These are phyloP conservation scores for Eremophila alpestris DNA, from an alignment of 2,797 vertebrate genomes.

Conservation along the genomic window DNA sequence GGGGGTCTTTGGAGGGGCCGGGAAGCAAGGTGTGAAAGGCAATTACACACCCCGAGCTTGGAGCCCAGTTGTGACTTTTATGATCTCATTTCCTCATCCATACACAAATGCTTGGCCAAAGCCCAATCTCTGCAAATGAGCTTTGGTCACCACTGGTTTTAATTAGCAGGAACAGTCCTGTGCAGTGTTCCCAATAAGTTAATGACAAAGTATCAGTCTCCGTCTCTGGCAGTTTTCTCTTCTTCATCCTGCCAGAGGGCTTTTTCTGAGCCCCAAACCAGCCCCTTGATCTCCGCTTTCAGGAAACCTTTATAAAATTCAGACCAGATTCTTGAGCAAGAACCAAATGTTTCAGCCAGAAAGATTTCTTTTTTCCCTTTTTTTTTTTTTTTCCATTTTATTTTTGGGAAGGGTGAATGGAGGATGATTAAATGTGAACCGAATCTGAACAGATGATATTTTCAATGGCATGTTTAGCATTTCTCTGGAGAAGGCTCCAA, in stretches of 20 bases:
- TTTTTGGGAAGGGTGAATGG: constrained; percentile 32
- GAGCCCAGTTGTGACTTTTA: constrained; percentile 44
- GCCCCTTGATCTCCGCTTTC: constrained; percentile 64
- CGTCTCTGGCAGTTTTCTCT: constrained; percentile 56
- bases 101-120: constrained; percentile 37
- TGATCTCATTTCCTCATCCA: constrained; percentile 71
- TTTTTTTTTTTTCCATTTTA: not conserved
- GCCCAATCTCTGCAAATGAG: constrained; percentile 49
- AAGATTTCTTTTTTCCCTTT: not conserved
- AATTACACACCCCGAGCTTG: constrained; percentile 16
- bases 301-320: constrained; percentile 70
- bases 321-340: constrained; percentile 65
- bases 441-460: constrained; percentile 41
- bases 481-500: not conserved
- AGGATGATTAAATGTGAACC: constrained; percentile 39
- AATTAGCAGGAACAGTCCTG: constrained; percentile 63
- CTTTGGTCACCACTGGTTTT: constrained; percentile 69
- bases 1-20: not conserved
- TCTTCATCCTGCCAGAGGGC: constrained; percentile 57
- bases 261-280: constrained; percentile 53
- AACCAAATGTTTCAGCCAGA: constrained; percentile 64
- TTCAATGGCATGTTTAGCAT: constrained; percentile 26
- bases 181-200: constrained; percentile 53
- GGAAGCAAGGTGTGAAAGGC: constrained; percentile 58
- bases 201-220: constrained; percentile 66